Evolutionary conservation across 2,797 vertebrate genomes (phyloP).

Genomic region (Leucoraja ocellata): DNA sequence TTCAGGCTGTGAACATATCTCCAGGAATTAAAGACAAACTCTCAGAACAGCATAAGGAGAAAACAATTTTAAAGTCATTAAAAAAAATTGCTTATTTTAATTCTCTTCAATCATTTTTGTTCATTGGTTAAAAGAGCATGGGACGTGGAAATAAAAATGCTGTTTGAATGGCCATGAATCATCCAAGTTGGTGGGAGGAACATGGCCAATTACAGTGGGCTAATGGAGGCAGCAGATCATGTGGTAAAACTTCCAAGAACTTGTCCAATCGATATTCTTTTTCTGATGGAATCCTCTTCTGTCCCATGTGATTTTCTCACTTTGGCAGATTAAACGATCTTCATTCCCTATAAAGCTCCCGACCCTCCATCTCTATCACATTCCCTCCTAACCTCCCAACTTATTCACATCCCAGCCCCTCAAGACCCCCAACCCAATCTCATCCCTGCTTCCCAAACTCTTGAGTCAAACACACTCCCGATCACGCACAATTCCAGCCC

Average conservation of each 20-base stretch:
- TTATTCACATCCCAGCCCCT: no score
- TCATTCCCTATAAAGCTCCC: not conserved
- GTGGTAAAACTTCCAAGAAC: not conserved
- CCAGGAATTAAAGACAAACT: not conserved
- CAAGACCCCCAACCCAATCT: no score
- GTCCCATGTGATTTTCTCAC: not conserved
- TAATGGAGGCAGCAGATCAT: not conserved
- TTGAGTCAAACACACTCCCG: no score
- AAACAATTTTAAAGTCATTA: not conserved
- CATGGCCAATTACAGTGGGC: not conserved
- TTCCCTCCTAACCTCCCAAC: not conserved
- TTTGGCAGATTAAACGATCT: not conserved
- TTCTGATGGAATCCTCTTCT: not conserved
- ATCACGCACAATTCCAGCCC: no score
- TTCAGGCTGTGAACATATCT: not conserved
- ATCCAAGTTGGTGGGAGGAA: not conserved
- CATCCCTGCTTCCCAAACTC: no score
- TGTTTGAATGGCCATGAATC: not conserved
- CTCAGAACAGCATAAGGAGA: not conserved
- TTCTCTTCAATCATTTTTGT: not conserved
- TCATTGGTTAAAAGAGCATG: not conserved
- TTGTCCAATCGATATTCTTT: not conserved
- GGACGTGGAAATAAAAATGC: not conserved
- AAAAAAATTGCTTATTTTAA: not conserved
- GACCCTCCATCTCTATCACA: not conserved